These are phyloP conservation scores for Beroe ovata DNA, from an alignment of 37 sponge, comb jelly and placozoan species.

Conservation along the genomic window DNA sequence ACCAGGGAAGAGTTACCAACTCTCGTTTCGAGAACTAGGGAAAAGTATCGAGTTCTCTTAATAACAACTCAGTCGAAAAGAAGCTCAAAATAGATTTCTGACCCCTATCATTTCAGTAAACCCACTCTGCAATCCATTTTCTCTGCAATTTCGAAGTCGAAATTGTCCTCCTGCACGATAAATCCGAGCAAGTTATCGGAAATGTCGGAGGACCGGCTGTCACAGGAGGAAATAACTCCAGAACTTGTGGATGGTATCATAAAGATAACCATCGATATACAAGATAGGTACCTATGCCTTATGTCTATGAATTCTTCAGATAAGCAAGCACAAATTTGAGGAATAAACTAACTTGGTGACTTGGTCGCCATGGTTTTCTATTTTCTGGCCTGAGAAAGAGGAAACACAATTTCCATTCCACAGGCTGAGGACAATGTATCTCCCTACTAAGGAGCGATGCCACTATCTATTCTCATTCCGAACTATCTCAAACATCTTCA, in stretches of 20 bases:
- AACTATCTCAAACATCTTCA: constrained; percentile 55
- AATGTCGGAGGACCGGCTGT: constrained; percentile 37
- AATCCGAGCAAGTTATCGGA: constrained; percentile 42
- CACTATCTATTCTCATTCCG: constrained; percentile 51
- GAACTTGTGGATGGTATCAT: background rate
- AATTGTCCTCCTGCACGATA: constrained; percentile 47
- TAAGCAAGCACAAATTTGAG: too few relatives aligned
- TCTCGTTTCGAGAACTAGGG: too few relatives aligned
- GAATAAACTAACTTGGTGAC: background rate
- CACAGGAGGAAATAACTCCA: constrained; percentile 47
- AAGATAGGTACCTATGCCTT: constrained; percentile 42
- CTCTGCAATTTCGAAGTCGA: constrained; percentile 18
- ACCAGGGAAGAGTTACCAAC: too few relatives aligned
- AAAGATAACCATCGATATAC: constrained; percentile 32
- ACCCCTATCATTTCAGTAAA: constrained; percentile 8
- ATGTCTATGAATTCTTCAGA: too few relatives aligned
- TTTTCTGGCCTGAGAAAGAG: too few relatives aligned
- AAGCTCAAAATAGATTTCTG: background rate
- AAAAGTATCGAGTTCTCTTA: too few relatives aligned
- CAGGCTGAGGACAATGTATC: constrained; percentile 59
- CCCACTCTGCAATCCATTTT: constrained; percentile 18
- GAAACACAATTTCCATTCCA: too few relatives aligned
- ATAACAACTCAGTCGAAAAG: too few relatives aligned
- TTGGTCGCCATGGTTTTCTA: background rate
- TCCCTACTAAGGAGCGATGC: constrained; percentile 46